These are phyloP conservation scores for Salvelinus alpinus DNA, from an alignment of 2,113 vertebrate species.

Conservation along the genomic window DNA sequence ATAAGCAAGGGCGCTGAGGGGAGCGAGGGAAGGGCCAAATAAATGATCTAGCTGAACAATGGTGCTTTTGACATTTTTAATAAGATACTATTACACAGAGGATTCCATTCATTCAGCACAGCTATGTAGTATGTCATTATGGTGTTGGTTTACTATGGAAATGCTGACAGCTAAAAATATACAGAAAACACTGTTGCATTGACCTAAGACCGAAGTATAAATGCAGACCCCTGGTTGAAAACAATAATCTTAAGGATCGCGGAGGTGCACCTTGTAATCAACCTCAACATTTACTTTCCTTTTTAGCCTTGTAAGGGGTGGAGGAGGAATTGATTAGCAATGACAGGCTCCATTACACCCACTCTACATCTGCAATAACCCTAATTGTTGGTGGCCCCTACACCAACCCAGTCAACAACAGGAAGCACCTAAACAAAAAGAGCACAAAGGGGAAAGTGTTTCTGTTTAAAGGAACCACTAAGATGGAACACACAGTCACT, in stretches of 20 bases:
- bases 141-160: slow-evolving; percentile 13
- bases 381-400: slow-evolving; percentile 58
- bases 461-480: slow-evolving; percentile 40
- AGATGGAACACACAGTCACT: slow-evolving; percentile 63
- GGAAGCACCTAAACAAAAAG: slow-evolving; percentile 25
- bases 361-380: slow-evolving; percentile 72
- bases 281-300: slow-evolving; percentile 4
- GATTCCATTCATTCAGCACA: not conserved
- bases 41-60: slow-evolving; percentile 12
- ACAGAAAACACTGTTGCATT: not conserved
- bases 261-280: not conserved
- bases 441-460: too few relatives aligned
- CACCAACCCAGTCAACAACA: slow-evolving; percentile 12
- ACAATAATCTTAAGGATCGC: not conserved
- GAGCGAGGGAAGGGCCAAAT: not conserved
- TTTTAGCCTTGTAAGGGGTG: slow-evolving; percentile 21
- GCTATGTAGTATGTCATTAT: not conserved
- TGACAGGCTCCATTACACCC: slow-evolving; percentile 69
- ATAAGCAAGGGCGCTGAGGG: not conserved
- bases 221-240: not conserved
- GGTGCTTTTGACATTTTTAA: slow-evolving; percentile 1
- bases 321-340: slow-evolving; percentile 66
- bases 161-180: not conserved
- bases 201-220: not conserved
- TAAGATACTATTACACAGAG: slow-evolving; percentile 18